Evolutionary conservation across 2,797 vertebrate species (phyloP), one percentile per base, ranked within the genome.

Genomic region (Poeciliopsis paucimaculata): DNA sequence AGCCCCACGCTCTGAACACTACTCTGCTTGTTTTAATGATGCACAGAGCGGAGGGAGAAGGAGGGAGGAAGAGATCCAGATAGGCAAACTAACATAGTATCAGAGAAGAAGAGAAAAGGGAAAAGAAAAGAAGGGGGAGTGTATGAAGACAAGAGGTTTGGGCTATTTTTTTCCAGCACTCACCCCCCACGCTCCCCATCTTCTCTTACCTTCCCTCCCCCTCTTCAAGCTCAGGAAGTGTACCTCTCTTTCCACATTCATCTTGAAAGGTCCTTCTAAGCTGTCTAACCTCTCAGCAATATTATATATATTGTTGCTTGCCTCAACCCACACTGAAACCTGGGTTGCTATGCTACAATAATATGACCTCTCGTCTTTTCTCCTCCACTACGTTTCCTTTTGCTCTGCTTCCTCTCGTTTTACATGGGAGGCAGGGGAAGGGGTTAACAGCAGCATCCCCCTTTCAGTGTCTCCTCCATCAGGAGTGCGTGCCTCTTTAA

Each of bases 1-100:
- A 90, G 91, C 89, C 91, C 91, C 88, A 88, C 84, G 82, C 91
- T 94, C 93, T 87, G 90, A 95, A 95, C 93, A 93, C 91, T 92
- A 92, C 92, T 91, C 92, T 89, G 92, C 94, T 94, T 94, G 94
- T 95, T 95, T 96, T 95, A 95, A 95, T 94, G 93, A 95, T 93
- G 94, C 94, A 86, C 90, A 80, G 87, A 93, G 90, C 81, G 84
- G 84, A 90, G 87, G 85, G 81, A 92, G 92, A 87, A 84, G 77
- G 86, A 88, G 83, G 77, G 78, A 86, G 80, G 77, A 84, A 83
- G 75, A 82, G 81, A 85, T 46, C 80, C 87, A 85, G 74, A 86
- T 73, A 77, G 73, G 75, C 20, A 86, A 86, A 85, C 77, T 76
- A 82, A 75, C 64, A 76, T 81, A 82, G 82, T 73, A 83, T 77